These are phyloP conservation scores for Eretmocerus hayati DNA, from an alignment of 2,888 invertebrate genomes.

Conservation along the genomic window DNA sequence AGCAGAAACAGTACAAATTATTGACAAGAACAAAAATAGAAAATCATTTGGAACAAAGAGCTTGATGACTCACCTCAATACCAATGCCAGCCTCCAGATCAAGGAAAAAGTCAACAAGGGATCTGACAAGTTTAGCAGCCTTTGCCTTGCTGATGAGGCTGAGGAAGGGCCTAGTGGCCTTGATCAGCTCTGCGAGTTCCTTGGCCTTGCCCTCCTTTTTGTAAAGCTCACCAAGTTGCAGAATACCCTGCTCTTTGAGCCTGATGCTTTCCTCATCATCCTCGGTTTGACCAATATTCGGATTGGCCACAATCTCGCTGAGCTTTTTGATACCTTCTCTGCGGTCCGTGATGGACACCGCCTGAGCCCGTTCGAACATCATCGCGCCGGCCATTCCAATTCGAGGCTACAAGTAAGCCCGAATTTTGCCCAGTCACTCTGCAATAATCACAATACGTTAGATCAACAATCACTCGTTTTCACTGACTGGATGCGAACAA, in stretches of 20 bases:
- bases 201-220: conserved; percentile 92
- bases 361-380: conserved; percentile 79
- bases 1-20: background rate
- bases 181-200: conserved; percentile 85
- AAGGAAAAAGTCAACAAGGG: conserved; percentile 93
- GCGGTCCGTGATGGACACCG: conserved; percentile 66
- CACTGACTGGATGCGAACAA: too few relatives aligned
- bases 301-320: conserved; percentile 71
- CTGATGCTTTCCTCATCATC: conserved; percentile 88
- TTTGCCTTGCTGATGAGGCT: conserved; percentile 96
- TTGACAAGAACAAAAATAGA: background rate
- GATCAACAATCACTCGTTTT: too few relatives aligned
- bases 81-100: conserved; percentile 96
- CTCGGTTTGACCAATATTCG: conserved; percentile 66
- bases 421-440: conserved; percentile 21
- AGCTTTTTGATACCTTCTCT: conserved; percentile 68
- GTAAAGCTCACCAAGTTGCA: conserved; percentile 85
- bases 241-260: conserved; percentile 87
- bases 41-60: too few relatives aligned
- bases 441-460: too few relatives aligned
- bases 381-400: conserved; percentile 79
- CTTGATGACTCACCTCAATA: conserved; percentile 70
- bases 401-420: too few relatives aligned
- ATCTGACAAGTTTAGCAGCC: conserved; percentile 95
- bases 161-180: conserved; percentile 91